A percentile compares a stretch with the other conserved stretches of the same genome.
phyloP scores from a whole-genome alignment of 1,140 invertebrate genomes.

The Drosophila pseudoananassae region DNA sequence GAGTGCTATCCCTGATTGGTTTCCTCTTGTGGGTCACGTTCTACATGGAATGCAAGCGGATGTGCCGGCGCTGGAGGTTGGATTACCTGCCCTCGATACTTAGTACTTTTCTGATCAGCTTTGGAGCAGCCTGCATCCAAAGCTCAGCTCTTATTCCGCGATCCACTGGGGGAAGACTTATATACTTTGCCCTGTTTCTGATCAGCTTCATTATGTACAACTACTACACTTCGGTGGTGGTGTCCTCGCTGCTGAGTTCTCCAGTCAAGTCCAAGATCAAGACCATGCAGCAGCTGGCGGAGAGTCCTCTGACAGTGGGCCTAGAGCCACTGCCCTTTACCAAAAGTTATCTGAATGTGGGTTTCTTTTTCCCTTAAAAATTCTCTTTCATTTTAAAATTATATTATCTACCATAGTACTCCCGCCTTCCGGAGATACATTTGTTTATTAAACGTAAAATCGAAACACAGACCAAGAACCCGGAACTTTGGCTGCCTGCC shows the following conservation, averaged over 20 bases:
- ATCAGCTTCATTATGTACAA: constrained; percentile 81
- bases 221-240: constrained; percentile 80
- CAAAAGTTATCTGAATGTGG: constrained; percentile 72
- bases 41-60: constrained; percentile 53
- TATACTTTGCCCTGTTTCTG: constrained; percentile 63
- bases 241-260: constrained; percentile 73
- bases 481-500: constrained; percentile 66
- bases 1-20: constrained; percentile 42
- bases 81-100: constrained; percentile 65
- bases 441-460: constrained; percentile 65
- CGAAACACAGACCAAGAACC: constrained; percentile 43
- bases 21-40: constrained; percentile 69
- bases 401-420: constrained; percentile 33
- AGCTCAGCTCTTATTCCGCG: constrained; percentile 65
- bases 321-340: constrained; percentile 72
- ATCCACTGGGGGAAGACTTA: constrained; percentile 65
- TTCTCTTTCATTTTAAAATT: neutral
- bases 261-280: constrained; percentile 76
- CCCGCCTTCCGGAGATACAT: constrained; percentile 55
- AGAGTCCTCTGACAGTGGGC: constrained; percentile 67
- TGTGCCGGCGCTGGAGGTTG: constrained; percentile 37
- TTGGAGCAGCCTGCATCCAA: constrained; percentile 76
- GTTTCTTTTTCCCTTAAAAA: neutral
- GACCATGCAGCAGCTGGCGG: constrained; percentile 70
- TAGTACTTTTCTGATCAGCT: constrained; percentile 58